These are phyloP conservation scores for Harmothoe impar DNA, from an alignment of 2,888 invertebrate genomes.

Conservation along the genomic window DNA sequence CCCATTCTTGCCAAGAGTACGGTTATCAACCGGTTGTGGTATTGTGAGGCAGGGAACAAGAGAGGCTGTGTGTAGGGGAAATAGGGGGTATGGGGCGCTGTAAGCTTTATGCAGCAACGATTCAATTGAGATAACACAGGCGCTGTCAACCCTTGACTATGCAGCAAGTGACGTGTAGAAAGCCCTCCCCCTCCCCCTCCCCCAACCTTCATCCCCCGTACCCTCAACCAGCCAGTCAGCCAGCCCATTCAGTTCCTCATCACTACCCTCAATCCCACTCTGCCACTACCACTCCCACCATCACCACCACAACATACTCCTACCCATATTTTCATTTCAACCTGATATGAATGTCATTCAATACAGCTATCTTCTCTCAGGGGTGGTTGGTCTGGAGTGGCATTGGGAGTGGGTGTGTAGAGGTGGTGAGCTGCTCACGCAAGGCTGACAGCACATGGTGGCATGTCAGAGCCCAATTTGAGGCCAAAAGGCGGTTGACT, in stretches of 20 bases:
- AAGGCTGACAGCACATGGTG: background rate
- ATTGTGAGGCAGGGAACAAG: background rate
- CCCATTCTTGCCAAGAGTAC: background rate
- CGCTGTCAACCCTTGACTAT: background rate
- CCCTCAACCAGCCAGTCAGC: too few relatives aligned
- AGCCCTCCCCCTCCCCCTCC: background rate
- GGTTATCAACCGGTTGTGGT: background rate
- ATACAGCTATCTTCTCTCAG: background rate
- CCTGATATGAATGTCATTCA: conserved; percentile 4
- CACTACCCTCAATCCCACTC: too few relatives aligned
- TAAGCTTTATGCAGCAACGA: conserved; percentile 1
- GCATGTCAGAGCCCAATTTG: background rate
- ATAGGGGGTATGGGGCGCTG: background rate
- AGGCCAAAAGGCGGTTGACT: background rate
- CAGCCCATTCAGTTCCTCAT: too few relatives aligned
- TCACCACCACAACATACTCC: too few relatives aligned
- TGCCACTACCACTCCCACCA: too few relatives aligned
- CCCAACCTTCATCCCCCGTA: too few relatives aligned
- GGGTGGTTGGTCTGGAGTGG: background rate
- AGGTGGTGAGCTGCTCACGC: background rate
- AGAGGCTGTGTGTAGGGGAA: too few relatives aligned
- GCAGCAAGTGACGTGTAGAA: background rate
- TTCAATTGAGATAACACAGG: conserved; percentile 16
- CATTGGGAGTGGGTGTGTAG: background rate
- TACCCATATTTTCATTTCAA: background rate